phyloP scores from a whole-genome alignment of 2,113 vertebrate genomes.

The Tetrax tetrax region DNA sequence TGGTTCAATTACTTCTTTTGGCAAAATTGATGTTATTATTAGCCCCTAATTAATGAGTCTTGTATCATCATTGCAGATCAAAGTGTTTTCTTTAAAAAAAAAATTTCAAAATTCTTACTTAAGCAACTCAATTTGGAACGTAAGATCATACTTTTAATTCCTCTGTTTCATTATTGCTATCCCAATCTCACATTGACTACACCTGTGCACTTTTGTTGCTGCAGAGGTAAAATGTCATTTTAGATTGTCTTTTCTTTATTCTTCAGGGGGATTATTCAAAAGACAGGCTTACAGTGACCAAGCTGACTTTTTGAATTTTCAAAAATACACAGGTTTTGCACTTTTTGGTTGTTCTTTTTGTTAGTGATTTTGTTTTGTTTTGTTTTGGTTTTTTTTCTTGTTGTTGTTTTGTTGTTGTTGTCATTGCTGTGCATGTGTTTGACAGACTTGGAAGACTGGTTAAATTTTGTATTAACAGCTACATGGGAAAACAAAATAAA shows the following conservation, averaged over 20 bases:
- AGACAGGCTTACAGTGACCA: background rate
- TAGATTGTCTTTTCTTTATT: slow-evolving; percentile 28
- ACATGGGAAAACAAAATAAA: background rate
- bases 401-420: no score
- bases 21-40: background rate
- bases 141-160: background rate
- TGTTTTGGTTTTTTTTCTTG: background rate
- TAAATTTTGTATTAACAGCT: slow-evolving; percentile 42
- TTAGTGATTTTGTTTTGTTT: background rate
- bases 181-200: background rate
- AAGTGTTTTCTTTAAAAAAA: background rate
- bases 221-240: slow-evolving; percentile 39
- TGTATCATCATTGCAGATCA: background rate
- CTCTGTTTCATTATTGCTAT: background rate
- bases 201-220: background rate
- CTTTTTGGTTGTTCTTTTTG: background rate
- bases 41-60: background rate
- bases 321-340: background rate
- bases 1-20: background rate
- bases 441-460: slow-evolving; percentile 6
- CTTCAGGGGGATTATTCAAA: background rate
- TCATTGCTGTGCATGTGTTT: background rate
- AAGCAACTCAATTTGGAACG: background rate
- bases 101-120: background rate
- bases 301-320: slow-evolving; percentile 50